Percentiles rank a stretch among this genome's conserved stretches.
phyloP scores from a whole-genome alignment of 2,797 vertebrate species.

The Gallirallus australis region DNA sequence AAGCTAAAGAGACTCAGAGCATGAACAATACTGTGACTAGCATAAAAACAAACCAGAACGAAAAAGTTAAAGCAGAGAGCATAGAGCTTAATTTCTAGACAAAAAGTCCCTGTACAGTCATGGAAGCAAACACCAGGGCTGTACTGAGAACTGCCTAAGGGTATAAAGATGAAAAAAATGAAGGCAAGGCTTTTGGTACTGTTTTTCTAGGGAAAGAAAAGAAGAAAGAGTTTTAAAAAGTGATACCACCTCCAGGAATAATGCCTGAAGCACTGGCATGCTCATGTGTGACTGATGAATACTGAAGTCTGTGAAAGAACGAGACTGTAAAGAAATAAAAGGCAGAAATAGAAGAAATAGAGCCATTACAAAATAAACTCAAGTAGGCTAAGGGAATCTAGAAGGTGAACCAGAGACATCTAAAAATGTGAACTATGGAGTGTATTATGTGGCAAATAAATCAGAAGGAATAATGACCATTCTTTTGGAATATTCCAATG shows the following conservation, averaged over 20 bases:
- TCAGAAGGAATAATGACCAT: not conserved
- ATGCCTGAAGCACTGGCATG: slow-evolving; percentile 38
- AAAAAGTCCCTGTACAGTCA: not conserved
- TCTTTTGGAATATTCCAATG: not conserved
- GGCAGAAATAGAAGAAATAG: not conserved
- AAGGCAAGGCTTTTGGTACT: slow-evolving; percentile 18
- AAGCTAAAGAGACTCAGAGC: not conserved
- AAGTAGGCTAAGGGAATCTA: not conserved
- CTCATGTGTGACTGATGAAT: not conserved
- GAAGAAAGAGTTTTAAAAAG: not conserved
- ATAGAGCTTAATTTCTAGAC: not conserved
- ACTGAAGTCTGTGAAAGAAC: not conserved
- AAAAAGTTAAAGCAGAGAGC: not conserved
- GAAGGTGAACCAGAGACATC: not conserved
- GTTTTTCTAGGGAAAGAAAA: not conserved
- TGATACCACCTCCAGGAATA: slow-evolving; percentile 32
- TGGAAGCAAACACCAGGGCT: not conserved
- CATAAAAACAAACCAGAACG: not conserved
- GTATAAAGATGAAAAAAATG: slow-evolving; percentile 2
- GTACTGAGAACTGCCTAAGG: slow-evolving; percentile 7
- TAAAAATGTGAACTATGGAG: not conserved
- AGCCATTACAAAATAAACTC: not conserved
- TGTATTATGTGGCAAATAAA: not conserved
- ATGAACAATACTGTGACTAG: not conserved
- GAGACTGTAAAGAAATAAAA: slow-evolving; percentile 2